These are phyloP conservation scores for Thymelicus acteon DNA, from an alignment of 2,888 invertebrate genomes.

Conservation along the genomic window DNA sequence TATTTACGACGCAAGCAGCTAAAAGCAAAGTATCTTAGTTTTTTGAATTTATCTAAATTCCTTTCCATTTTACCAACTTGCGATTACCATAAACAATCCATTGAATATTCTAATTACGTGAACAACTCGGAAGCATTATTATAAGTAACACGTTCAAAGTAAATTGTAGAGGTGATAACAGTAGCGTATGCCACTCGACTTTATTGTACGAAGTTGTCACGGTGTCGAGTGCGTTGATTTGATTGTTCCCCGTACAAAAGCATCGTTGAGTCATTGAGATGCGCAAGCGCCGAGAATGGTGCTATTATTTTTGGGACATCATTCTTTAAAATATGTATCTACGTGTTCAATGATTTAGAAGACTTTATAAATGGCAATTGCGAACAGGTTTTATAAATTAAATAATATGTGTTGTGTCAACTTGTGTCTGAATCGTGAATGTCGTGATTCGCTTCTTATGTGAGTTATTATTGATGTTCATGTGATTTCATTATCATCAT, in stretches of 20 bases:
- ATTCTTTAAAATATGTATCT: background rate
- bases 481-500: no score
- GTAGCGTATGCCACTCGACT: conserved; percentile 2
- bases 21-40: no score
- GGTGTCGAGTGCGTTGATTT: conserved; percentile 42
- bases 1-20: no score
- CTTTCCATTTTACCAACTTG: no score
- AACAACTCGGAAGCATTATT: background rate
- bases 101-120: background rate
- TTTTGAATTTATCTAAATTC: no score
- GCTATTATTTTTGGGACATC: background rate
- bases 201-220: conserved; percentile 38
- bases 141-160: conserved; percentile 20
- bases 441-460: no score
- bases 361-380: no score
- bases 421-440: no score
- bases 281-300: background rate
- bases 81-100: background rate
- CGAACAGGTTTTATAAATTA: no score
- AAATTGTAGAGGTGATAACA: conserved; percentile 20
- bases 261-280: conserved; percentile 5
- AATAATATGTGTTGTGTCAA: no score
- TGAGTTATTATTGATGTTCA: no score
- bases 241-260: conserved; percentile 38
- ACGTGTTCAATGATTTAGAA: background rate